These are phyloP conservation scores for Butorides virescens DNA, from an alignment of 2,113 vertebrate species.

Conservation along the genomic window DNA sequence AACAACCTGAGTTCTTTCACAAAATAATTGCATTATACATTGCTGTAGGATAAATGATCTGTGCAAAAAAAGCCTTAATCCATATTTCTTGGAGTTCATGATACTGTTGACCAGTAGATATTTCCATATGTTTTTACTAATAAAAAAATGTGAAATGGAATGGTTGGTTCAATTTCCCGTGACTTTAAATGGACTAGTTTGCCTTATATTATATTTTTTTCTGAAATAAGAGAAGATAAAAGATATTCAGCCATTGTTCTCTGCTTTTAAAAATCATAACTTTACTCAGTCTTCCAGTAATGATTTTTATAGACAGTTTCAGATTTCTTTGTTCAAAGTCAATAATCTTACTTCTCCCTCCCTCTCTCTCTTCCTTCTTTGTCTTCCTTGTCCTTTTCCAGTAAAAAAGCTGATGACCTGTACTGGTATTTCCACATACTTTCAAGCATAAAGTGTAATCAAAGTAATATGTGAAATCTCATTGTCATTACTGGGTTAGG, in stretches of 20 bases:
- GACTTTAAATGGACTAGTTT: background rate
- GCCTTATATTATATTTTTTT: background rate
- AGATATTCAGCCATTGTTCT: background rate
- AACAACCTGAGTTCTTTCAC: background rate
- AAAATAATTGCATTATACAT: background rate
- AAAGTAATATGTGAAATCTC: background rate
- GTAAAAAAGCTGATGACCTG: background rate
- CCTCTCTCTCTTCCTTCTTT: background rate
- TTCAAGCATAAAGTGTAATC: background rate
- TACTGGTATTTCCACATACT: background rate
- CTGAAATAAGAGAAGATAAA: background rate
- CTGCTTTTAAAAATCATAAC: background rate
- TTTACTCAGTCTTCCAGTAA: background rate
- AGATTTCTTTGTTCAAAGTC: background rate
- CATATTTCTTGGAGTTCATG: background rate
- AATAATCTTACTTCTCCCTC: background rate
- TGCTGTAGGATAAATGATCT: background rate
- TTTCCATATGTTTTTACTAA: background rate
- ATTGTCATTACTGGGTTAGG: background rate
- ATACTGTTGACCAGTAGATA: background rate
- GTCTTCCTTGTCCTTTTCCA: background rate
- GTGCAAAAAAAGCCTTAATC: background rate
- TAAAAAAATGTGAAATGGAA: background rate
- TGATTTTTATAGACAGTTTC: background rate
- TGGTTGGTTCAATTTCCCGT: background rate